These are phyloP conservation scores for Paradisaea rubra DNA, from an alignment of 2,113 vertebrate species.

Conservation along the genomic window DNA sequence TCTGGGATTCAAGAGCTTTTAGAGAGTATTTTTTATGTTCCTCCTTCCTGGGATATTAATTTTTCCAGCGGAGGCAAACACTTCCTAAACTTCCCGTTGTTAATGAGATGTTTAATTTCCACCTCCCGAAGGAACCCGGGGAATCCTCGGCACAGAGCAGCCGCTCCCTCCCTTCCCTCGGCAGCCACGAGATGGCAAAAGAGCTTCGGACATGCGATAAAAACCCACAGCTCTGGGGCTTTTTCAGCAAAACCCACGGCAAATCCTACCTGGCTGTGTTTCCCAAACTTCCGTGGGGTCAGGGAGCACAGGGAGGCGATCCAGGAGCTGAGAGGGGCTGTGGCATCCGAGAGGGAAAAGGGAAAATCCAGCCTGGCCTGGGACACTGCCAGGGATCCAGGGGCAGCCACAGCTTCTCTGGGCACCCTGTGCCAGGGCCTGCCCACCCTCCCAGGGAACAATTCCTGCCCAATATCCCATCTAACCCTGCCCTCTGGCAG, in stretches of 20 bases:
- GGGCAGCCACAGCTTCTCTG: background rate
- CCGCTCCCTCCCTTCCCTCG: background rate
- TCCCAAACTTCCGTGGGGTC: fast-evolving
- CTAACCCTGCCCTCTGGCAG: background rate
- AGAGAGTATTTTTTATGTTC: background rate
- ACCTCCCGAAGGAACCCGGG: fast-evolving
- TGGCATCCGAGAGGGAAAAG: background rate
- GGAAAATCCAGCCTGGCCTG: background rate
- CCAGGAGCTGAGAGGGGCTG: fast-evolving
- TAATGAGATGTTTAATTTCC: background rate
- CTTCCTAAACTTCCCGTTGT: background rate
- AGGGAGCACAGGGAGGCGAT: background rate
- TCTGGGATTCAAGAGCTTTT: background rate
- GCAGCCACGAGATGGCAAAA: constrained; percentile 71
- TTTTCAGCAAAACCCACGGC: fast-evolving
- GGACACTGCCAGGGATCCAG: background rate
- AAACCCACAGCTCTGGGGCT: background rate
- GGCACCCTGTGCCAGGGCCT: fast-evolving
- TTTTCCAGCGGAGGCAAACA: background rate
- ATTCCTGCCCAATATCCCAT: background rate
- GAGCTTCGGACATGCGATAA: background rate
- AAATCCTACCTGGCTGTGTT: fast-evolving
- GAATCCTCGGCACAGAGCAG: background rate
- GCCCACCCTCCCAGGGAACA: too few species aligned
- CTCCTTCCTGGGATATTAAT: background rate